A percentile compares a stretch with the other conserved stretches of the same genome.
Evolutionary conservation across 2,888 invertebrate genomes (phyloP).

Genomic region (Eilema sororculum): DNA sequence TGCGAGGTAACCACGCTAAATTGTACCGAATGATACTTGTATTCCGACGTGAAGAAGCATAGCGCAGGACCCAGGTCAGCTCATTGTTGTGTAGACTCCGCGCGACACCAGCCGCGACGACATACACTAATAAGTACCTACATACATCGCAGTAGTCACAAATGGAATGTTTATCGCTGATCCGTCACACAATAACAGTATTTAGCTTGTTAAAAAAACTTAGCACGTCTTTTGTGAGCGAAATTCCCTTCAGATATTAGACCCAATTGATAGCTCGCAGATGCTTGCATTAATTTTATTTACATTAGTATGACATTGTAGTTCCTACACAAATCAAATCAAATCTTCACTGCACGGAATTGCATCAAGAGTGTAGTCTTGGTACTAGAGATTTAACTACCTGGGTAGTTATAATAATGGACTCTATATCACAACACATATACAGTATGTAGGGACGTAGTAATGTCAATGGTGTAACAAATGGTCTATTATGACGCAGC

Average conservation of each 20-base stretch:
- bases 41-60: slow-evolving; percentile 26
- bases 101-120: neutral
- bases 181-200: neutral
- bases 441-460: neutral
- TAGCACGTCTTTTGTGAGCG: neutral
- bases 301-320: neutral
- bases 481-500: neutral
- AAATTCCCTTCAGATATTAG: neutral
- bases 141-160: neutral
- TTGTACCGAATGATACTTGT: slow-evolving; percentile 49
- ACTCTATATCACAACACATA: neutral
- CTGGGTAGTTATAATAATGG: neutral
- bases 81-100: slow-evolving; percentile 37
- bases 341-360: no score
- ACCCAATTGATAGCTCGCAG: neutral
- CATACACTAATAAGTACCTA: neutral
- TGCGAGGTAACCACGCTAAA: slow-evolving; percentile 62
- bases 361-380: neutral
- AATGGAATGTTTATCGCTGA: neutral
- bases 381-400: neutral
- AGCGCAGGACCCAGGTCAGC: slow-evolving; percentile 29
- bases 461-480: neutral
- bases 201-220: neutral
- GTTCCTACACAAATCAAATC: no score
- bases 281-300: neutral